Conservation (phyloP, 2,797 vertebrate genomes). For the Manis crassicaudata region DNA sequence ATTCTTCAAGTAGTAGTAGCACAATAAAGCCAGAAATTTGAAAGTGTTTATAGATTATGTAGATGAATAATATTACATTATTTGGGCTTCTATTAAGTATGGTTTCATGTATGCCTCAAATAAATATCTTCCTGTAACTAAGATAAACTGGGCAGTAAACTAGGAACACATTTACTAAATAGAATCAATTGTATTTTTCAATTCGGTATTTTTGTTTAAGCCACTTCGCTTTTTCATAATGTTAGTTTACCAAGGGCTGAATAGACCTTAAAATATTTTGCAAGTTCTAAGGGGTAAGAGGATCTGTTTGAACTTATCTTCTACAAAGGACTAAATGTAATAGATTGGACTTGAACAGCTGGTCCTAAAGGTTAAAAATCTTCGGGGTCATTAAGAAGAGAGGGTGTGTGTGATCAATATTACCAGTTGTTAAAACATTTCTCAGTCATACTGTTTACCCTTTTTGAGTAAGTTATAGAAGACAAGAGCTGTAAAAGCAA, state of each 20-base stretch:
- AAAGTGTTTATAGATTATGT: background rate
- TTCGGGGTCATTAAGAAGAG: background rate
- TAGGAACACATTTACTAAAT: background rate
- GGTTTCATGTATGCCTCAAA: constrained; percentile 6
- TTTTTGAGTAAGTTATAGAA: background rate
- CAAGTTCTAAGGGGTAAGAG: background rate
- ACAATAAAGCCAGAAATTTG: background rate
- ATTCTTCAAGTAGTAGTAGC: background rate
- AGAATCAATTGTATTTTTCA: background rate
- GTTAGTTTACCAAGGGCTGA: background rate
- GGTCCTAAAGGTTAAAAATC: background rate
- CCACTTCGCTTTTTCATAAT: background rate
- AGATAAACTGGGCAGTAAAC: background rate
- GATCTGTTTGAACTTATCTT: background rate
- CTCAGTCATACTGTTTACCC: background rate
- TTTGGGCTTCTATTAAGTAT: background rate
- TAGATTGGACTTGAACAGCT: background rate
- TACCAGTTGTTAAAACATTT: background rate
- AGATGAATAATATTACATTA: background rate
- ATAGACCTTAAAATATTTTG: background rate
- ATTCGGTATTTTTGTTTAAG: background rate
- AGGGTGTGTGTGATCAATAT: background rate
- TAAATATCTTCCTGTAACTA: background rate
- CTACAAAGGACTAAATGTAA: background rate
- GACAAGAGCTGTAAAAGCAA: background rate